Evolutionary conservation across 2,888 invertebrate species (phyloP).

Genomic region (Eumacrocentrus americanus): DNA sequence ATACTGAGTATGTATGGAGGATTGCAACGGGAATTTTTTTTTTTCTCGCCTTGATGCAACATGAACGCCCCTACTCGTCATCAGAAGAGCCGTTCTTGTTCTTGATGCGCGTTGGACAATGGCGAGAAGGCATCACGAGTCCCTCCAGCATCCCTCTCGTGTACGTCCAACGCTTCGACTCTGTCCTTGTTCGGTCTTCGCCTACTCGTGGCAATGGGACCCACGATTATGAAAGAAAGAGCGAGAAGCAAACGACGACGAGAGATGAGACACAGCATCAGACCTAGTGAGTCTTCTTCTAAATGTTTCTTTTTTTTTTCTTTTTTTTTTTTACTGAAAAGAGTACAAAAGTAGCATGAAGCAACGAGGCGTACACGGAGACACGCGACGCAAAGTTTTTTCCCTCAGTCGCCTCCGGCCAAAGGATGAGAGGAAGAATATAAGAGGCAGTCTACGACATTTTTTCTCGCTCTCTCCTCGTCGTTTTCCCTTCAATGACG

Average conservation of each 20-base stretch:
- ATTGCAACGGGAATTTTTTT: conserved; percentile 27
- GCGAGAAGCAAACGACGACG: conserved; percentile 19
- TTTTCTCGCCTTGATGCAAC: conserved; percentile 35
- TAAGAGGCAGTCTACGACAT: conserved; percentile 9
- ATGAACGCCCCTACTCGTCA: conserved; percentile 38
- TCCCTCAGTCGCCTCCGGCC: conserved; percentile 34
- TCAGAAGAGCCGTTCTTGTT: conserved; percentile 51
- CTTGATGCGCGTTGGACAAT: conserved; percentile 56
- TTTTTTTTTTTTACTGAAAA: conserved; percentile 37
- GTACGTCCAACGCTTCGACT: conserved; percentile 28
- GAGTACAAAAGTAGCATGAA: conserved; percentile 50
- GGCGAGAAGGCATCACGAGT: conserved; percentile 47
- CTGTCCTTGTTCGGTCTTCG: conserved; percentile 28
- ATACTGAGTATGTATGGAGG: conserved; percentile 29
- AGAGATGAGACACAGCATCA: conserved; percentile 17
- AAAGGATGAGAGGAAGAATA: conserved; percentile 28
- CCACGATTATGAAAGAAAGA: conserved; percentile 27
- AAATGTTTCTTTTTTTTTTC: conserved; percentile 41
- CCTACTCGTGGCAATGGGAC: conserved; percentile 25
- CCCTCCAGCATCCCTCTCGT: conserved; percentile 33
- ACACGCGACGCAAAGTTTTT: conserved; percentile 42
- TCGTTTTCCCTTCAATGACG: not conserved
- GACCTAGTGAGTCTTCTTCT: conserved; percentile 39
- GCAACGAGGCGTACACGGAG: conserved; percentile 38
- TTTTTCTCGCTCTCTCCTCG: not conserved